These are phyloP conservation scores for Pseudorasbora parva DNA, from an alignment of 2,113 vertebrate genomes.

Conservation along the genomic window DNA sequence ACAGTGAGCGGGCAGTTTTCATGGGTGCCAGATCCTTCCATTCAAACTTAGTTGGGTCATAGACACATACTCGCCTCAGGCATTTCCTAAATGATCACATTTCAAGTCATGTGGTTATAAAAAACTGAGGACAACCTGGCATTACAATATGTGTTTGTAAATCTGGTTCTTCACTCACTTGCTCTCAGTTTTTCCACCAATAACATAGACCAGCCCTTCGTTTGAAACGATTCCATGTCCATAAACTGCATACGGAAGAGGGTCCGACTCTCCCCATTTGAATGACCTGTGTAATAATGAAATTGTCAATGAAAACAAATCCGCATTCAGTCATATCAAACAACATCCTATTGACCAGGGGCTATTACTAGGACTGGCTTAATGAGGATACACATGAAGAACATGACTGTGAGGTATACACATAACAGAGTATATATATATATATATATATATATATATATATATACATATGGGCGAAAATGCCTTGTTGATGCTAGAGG, in stretches of 20 bases:
- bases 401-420: too few species aligned
- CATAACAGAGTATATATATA: too few species aligned
- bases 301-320: neutral
- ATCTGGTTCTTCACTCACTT: slow-evolving; percentile 76
- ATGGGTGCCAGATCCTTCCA: slow-evolving; percentile 93
- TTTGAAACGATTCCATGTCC: slow-evolving; percentile 88
- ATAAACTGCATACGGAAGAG: slow-evolving; percentile 89
- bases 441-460: too few species aligned
- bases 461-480: too few species aligned
- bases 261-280: slow-evolving; percentile 96
- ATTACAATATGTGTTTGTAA: neutral
- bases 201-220: slow-evolving; percentile 86
- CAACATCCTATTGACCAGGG: neutral
- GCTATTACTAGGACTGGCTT: neutral
- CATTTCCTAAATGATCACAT: slow-evolving; percentile 83
- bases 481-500: too few species aligned
- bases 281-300: slow-evolving; percentile 83
- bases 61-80: slow-evolving; percentile 83
- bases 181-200: slow-evolving; percentile 90
- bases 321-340: neutral
- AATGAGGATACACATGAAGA: too few species aligned
- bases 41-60: slow-evolving; percentile 92
- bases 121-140: neutral
- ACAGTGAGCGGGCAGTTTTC: slow-evolving; percentile 89
- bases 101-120: neutral